These are phyloP conservation scores for Masnerella sp. DNA, from an alignment of 2,888 invertebrate species.

Conservation along the genomic window DNA sequence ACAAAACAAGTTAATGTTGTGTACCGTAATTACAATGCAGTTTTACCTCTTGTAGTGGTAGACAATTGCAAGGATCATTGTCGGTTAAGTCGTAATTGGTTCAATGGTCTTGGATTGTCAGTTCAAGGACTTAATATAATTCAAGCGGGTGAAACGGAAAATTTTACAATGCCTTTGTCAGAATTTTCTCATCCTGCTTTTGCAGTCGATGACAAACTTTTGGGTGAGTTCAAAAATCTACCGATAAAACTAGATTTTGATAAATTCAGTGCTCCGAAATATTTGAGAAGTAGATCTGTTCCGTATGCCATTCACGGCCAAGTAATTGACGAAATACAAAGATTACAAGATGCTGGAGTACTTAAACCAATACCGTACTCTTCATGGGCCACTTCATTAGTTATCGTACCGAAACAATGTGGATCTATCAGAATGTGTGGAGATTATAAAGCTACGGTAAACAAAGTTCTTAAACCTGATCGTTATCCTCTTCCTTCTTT, in stretches of 20 bases:
- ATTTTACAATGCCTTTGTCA: not conserved
- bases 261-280: not conserved
- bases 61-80: not conserved
- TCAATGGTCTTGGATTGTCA: not conserved
- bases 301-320: slow-evolving; percentile 6
- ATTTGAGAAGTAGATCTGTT: slow-evolving; percentile 15
- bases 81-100: not conserved
- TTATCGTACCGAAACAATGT: slow-evolving; percentile 4
- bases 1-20: not conserved
- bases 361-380: slow-evolving; percentile 11
- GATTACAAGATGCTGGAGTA: slow-evolving; percentile 12
- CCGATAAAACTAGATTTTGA: slow-evolving; percentile 4
- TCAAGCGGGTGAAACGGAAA: not conserved
- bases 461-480: slow-evolving; percentile 10
- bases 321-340: slow-evolving; percentile 5
- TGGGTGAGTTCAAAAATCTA: not conserved
- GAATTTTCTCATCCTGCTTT: slow-evolving; percentile 7
- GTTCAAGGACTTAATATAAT: not conserved
- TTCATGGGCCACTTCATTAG: slow-evolving; percentile 18
- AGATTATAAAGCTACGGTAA: slow-evolving; percentile 12
- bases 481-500: too few relatives aligned
- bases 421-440: slow-evolving; percentile 1
- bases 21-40: not conserved
- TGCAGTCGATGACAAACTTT: not conserved
- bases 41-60: not conserved